Percentiles rank a stretch among this genome's conserved stretches.
phyloP scores from a whole-genome alignment of 2,888 invertebrate genomes.

The Polylopha cassiicola region DNA sequence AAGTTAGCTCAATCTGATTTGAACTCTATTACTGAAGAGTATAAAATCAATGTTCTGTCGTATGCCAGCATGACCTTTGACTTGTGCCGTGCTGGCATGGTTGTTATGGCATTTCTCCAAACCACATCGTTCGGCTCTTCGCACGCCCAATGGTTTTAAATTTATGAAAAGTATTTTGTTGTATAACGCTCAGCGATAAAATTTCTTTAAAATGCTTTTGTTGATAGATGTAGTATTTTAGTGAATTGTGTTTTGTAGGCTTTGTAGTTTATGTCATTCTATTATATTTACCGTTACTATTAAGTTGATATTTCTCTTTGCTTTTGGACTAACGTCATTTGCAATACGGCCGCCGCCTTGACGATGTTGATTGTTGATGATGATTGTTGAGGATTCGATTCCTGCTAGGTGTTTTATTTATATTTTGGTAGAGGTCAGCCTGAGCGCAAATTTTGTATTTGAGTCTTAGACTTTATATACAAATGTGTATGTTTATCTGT shows the following conservation, averaged over 20 bases:
- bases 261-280: no score
- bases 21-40: slow-evolving; percentile 3
- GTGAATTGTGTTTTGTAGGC: slow-evolving; percentile 16
- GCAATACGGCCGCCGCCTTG: no score
- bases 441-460: no score
- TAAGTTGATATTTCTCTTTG: no score
- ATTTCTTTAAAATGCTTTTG: slow-evolving; percentile 2
- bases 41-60: slow-evolving; percentile 3
- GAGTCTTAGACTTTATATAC: no score
- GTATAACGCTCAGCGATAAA: slow-evolving; percentile 2
- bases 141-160: slow-evolving; percentile 12
- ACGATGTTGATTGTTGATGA: no score
- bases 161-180: slow-evolving; percentile 17
- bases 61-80: slow-evolving; percentile 4
- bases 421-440: no score
- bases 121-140: slow-evolving; percentile 10
- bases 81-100: slow-evolving; percentile 11
- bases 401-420: no score
- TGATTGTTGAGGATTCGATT: no score
- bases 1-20: not conserved
- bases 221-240: slow-evolving; percentile 26
- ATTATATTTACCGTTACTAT: no score
- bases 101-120: slow-evolving; percentile 19
- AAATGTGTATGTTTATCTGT: no score
- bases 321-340: no score